Evolutionary conservation across 2,888 invertebrate genomes (phyloP), one percentile per base, ranked within the genome.

Genomic region (Podotricha telesiphe): DNA sequence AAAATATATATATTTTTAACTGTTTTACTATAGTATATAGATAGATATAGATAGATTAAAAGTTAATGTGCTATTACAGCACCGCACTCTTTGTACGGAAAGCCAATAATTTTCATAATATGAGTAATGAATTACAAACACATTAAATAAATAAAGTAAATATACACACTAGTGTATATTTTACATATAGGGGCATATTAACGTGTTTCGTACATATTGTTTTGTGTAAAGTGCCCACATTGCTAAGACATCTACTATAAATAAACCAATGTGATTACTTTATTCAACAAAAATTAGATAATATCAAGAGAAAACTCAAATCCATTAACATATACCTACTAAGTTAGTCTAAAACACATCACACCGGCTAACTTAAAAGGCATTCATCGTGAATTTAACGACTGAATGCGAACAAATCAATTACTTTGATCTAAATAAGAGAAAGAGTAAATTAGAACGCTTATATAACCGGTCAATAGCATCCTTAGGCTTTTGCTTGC

Each of bases 401-500:
- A 65, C 62, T 67, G 68, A 74, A 65, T 72, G 74, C 20, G 67
- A 75, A 73, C 71, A 70, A 68, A 68, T 72, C 69, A 68, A 71
- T 66, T 59, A 64, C 64, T 63, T 34, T 63, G 69, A 51, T 68
- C 62, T 65, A 56, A 70, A 66, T 64, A 62, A 67, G 40, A 63
- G 63, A 62, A 70, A 58, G 51, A 69, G n/a, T 59, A 55, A 70
- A 67, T 70, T 68, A 61, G 73, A 69, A 58, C 70, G 67, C 56
- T 75, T 72, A 73, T 65, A 64, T 70, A 64, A 73, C 56, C 74
- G 73, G 75, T 76, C 75, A 77, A 74, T 75, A 77, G 70, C 76
- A 77, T 75, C 76, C 76, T 76, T 70, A 75, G 73, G 67, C 69
- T 61, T 69, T 75, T 73, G 73, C 68, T 72, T 89, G 78, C 84